Evolutionary conservation across 1,140 invertebrate species (phyloP), one percentile per base, ranked within the genome.

Genomic region (Vanessa atalanta): DNA sequence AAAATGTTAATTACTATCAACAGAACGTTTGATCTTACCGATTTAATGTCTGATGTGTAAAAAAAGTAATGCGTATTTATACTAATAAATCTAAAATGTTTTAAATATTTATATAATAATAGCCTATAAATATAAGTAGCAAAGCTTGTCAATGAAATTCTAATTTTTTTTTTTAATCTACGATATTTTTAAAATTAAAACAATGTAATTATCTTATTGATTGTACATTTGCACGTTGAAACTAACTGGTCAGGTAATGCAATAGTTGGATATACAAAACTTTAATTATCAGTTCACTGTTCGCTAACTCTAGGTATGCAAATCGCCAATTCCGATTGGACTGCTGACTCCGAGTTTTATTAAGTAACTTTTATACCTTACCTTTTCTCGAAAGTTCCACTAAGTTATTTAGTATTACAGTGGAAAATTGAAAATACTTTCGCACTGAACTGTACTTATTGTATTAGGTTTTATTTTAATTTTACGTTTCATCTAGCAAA

Each of bases 261-360:
- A 57, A 23, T 57, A 57, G 53, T 61, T 37, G 12, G 23, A 23
- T 11, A 57, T 37, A 61, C 57, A 61, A 37, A 61, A 61, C 26
- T 61, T n/a, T 61, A 61, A 61, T 61, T 61, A 61, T 61, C 26
- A 61, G 57, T 31, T 51, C 48, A n/a, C 48, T 14, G 2, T 51
- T 61, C 57, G 26, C 57, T 37, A 61, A 61, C 57, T 61, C 3
- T 14, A n/a, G 15, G 3, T 15, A 61, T 61, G 57, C 23, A 61
- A 61, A 61, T 61, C 23, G 57, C 26, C 57, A n/a, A 61, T 61
- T 31, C 57, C 57, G 31, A 37, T 31, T n/a, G 57, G 26, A 31
- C 31, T 61, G 57, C 57, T 61, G 57, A 61, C 23, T 61, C 12
- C 57, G 26, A 61, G 57, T 61, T 61, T 61, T 61, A 61, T 61